phyloP scores from a whole-genome alignment of 2,888 invertebrate species.

The Acanthacorydalis orientalis region DNA sequence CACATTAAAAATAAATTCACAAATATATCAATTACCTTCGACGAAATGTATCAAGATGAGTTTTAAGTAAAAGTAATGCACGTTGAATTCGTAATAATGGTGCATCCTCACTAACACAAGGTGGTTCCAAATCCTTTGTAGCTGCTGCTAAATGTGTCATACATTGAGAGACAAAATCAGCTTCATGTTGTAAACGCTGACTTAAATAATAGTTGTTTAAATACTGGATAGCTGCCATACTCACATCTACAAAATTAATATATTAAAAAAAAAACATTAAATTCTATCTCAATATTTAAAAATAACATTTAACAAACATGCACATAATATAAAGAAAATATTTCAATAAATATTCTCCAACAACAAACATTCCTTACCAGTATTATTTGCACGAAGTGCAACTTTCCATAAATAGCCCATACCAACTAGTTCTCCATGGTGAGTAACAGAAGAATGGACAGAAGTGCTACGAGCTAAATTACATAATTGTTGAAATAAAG shows the following conservation, averaged over 20 bases:
- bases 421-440: conserved; percentile 47
- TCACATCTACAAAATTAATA: conserved; percentile 46
- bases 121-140: conserved; percentile 44
- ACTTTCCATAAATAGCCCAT: conserved; percentile 94
- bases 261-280: conserved; percentile 5
- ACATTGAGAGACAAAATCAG: conserved; percentile 83
- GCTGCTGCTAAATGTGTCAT: conserved; percentile 82
- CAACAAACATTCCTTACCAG: conserved; percentile 29
- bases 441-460: conserved; percentile 39
- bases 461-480: conserved; percentile 70
- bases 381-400: conserved; percentile 75
- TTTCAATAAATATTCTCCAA: too few species aligned
- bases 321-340: too few species aligned
- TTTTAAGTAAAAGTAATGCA: conserved; percentile 71
- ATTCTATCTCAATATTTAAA: too few species aligned
- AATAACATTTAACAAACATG: background rate
- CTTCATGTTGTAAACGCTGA: conserved; percentile 76
- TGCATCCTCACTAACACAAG: conserved; percentile 49
- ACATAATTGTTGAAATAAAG: conserved; percentile 80
- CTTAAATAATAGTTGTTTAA: conserved; percentile 90
- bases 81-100: conserved; percentile 80
- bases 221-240: conserved; percentile 87
- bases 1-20: background rate
- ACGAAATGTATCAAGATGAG: conserved; percentile 84
- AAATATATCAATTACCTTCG: conserved; percentile 35